phyloP scores from a whole-genome alignment of 2,888 invertebrate genomes.

The Cremastinae sp. region DNA sequence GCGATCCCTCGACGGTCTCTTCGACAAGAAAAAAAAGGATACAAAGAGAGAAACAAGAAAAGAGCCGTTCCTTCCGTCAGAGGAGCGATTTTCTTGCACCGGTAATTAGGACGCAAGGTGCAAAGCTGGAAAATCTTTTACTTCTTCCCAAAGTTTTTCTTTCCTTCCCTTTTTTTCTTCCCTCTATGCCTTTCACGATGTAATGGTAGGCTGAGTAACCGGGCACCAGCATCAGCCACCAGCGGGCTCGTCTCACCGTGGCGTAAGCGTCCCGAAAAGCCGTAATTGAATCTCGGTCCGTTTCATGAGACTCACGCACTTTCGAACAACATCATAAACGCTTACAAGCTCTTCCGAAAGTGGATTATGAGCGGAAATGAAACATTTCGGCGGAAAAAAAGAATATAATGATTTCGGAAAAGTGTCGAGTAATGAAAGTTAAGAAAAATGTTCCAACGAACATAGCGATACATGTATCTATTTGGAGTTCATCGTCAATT shows the following conservation, averaged over 20 bases:
- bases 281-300: slow-evolving; percentile 61
- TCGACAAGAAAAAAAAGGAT: slow-evolving; percentile 14
- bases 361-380: slow-evolving; percentile 61
- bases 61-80: slow-evolving; percentile 28
- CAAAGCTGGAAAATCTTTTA: slow-evolving; percentile 74
- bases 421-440: slow-evolving; percentile 59
- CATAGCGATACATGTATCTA: slow-evolving; percentile 49
- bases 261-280: slow-evolving; percentile 37
- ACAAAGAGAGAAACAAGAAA: too few species aligned
- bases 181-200: slow-evolving; percentile 59
- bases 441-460: slow-evolving; percentile 54
- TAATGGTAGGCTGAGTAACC: slow-evolving; percentile 70
- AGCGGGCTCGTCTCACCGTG: not conserved
- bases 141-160: slow-evolving; percentile 26
- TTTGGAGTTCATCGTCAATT: slow-evolving; percentile 31
- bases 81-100: slow-evolving; percentile 53
- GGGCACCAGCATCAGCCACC: slow-evolving; percentile 20
- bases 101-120: slow-evolving; percentile 76
- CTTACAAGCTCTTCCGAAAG: slow-evolving; percentile 37
- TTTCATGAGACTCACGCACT: slow-evolving; percentile 46
- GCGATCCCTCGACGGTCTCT: slow-evolving; percentile 16
- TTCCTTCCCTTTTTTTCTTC: slow-evolving; percentile 35
- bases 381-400: slow-evolving; percentile 45
- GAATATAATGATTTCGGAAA: slow-evolving; percentile 34
- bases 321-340: not conserved